Evolutionary conservation across 2,888 invertebrate genomes (phyloP).

Genomic region (Drosophila falleni): DNA sequence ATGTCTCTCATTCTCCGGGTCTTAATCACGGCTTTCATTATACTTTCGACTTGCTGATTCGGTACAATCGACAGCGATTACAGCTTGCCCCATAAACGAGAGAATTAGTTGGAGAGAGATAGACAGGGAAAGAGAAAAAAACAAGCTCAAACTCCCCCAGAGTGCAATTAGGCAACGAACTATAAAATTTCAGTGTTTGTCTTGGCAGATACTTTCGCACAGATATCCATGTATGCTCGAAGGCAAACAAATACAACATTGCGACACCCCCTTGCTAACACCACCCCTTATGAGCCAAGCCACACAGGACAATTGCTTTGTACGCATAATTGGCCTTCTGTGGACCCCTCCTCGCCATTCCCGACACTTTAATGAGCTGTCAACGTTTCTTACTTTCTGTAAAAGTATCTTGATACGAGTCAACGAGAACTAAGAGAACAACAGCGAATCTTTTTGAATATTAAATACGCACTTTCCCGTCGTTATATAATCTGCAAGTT

Average conservation of each 20-base stretch:
- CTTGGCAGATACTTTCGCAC: constrained; percentile 74
- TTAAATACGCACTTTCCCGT: neutral
- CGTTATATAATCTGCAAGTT: neutral
- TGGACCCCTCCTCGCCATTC: constrained; percentile 35
- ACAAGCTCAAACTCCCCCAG: constrained; percentile 74
- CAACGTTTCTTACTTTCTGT: constrained; percentile 44
- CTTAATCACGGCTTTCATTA: constrained; percentile 77
- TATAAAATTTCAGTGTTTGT: constrained; percentile 83
- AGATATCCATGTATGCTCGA: constrained; percentile 33
- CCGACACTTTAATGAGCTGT: constrained; percentile 66
- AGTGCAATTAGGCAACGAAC: constrained; percentile 83
- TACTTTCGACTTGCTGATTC: constrained; percentile 73
- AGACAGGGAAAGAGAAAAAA: constrained; percentile 8
- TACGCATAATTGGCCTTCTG: constrained; percentile 75
- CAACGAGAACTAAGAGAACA: constrained; percentile 8
- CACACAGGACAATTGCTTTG: constrained; percentile 56
- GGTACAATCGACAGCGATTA: constrained; percentile 81
- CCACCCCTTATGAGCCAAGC: constrained; percentile 8
- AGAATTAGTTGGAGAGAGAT: neutral
- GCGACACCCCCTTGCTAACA: constrained; percentile 4
- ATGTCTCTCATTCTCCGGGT: constrained; percentile 5
- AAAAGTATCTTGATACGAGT: constrained; percentile 30
- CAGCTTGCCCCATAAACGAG: constrained; percentile 41
- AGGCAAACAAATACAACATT: constrained; percentile 39
- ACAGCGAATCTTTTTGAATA: constrained; percentile 10